These are phyloP conservation scores for Papilio dardanus DNA, from an alignment of 1,140 invertebrate species.

Conservation along the genomic window DNA sequence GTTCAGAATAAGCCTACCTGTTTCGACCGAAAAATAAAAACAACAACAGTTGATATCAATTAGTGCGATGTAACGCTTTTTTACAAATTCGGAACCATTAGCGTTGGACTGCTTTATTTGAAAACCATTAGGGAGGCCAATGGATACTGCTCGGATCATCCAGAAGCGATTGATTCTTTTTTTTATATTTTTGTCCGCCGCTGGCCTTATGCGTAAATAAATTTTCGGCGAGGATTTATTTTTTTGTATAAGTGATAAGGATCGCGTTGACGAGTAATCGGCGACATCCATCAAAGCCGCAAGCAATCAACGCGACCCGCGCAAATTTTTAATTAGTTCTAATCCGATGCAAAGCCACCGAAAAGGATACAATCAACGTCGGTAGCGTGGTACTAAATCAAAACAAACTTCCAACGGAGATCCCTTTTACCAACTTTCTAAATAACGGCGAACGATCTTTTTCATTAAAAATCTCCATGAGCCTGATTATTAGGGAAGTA, in stretches of 20 bases:
- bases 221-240: conserved; percentile 12
- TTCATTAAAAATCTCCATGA: conserved; percentile 81
- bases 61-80: conserved; percentile 53
- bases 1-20: conserved; percentile 30
- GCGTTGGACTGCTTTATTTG: conserved; percentile 58
- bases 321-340: conserved; percentile 71
- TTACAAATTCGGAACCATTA: conserved; percentile 55
- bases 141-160: conserved; percentile 56
- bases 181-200: conserved; percentile 25
- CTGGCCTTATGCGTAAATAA: conserved; percentile 26
- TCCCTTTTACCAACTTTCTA: conserved; percentile 78
- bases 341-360: conserved; percentile 72
- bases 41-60: conserved; percentile 50
- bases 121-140: conserved; percentile 61
- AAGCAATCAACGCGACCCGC: conserved; percentile 43
- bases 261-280: conserved; percentile 19
- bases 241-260: conserved; percentile 29
- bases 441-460: conserved; percentile 80
- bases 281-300: conserved; percentile 36
- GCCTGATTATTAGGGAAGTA: conserved; percentile 78
- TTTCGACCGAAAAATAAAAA: conserved; percentile 36
- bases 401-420: conserved; percentile 74
- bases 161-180: conserved; percentile 52
- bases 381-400: conserved; percentile 74
- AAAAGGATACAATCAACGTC: conserved; percentile 71